Evolutionary conservation across 2,113 vertebrate species (phyloP), one percentile per base, ranked within the genome.

Genomic region (Hippolais icterina): DNA sequence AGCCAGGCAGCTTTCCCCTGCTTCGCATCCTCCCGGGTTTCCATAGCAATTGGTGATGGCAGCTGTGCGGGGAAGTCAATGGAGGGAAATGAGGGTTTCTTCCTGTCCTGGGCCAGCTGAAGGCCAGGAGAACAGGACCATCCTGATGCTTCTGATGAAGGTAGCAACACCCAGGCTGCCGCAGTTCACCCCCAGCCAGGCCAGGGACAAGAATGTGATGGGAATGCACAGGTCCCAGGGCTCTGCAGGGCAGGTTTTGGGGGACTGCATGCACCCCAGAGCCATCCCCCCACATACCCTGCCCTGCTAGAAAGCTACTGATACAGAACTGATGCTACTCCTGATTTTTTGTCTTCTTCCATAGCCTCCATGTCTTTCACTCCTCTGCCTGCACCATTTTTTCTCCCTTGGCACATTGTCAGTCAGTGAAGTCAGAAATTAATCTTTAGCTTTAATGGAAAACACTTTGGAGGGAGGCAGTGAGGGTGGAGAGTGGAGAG

Each of bases 31-130:
- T 87, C 25, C 17, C 0, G 1, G 46, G 93, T 97, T 97, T 96
- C 97, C 95, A 93, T 97, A 96, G 95, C 90, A 88, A 95, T 96
- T 16, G 0, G 29, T 52, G 71, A 84, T 95, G 78, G 83, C 84
- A 95, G 86, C 72, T 54, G 18, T 4, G 5, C 1, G 0, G 59
- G 65, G 37, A 92, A 88, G 61, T 31, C 8, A 11, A 0, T 22
- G 74, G 74, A 79, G 70, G 37, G 49, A 88, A 90, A 77, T 5
- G 5, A 69, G 66, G 66, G 27, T 76, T 92, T 86, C 63, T 72
- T 39, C 57, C n/a, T 21, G 20, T 52, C 46, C 85, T 60, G 61
- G 39, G 53, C 61, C 41, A 61, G 60, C 1, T 1, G 41, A 54
- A 46, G 23, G 41, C 44, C 44, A 39, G 16, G 66, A 84, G 47